Conservation (phyloP, 2,888 invertebrate species). For the Keiferia lycopersicella region DNA sequence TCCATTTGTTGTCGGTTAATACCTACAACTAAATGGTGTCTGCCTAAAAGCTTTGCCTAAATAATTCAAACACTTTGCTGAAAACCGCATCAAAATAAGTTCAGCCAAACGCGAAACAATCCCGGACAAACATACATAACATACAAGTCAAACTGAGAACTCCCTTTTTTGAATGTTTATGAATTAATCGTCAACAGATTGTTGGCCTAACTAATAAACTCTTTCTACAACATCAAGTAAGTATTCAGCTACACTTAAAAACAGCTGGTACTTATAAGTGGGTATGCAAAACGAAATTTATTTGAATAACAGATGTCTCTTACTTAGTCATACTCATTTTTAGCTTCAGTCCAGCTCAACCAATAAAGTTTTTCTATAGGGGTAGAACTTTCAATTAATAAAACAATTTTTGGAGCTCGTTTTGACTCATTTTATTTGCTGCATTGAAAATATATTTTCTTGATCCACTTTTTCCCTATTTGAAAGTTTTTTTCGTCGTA, state of each 20-base stretch:
- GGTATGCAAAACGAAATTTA: not conserved
- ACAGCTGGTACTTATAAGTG: too few species aligned
- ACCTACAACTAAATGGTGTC: too few species aligned
- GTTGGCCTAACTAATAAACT: not conserved
- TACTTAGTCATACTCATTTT: not conserved
- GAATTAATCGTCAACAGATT: constrained; percentile 26
- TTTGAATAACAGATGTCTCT: not conserved
- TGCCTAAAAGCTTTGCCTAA: too few species aligned
- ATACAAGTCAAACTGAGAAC: too few species aligned
- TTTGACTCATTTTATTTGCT: not conserved
- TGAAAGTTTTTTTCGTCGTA: not conserved
- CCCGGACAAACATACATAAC: too few species aligned
- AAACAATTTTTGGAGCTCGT: not conserved
- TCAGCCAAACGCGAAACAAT: too few species aligned
- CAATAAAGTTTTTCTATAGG: not conserved
- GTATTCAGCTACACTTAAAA: not conserved
- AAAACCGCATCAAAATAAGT: too few species aligned
- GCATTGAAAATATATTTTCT: constrained; percentile 7
- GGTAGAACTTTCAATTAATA: not conserved
- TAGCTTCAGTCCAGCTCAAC: not conserved
- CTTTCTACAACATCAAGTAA: not conserved
- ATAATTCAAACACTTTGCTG: too few species aligned
- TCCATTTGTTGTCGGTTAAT: too few species aligned
- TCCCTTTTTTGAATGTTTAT: too few species aligned
- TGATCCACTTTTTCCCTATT: not conserved